Conservation (phyloP, 2,113 vertebrate genomes). For the Oncorhynchus mykiss region DNA sequence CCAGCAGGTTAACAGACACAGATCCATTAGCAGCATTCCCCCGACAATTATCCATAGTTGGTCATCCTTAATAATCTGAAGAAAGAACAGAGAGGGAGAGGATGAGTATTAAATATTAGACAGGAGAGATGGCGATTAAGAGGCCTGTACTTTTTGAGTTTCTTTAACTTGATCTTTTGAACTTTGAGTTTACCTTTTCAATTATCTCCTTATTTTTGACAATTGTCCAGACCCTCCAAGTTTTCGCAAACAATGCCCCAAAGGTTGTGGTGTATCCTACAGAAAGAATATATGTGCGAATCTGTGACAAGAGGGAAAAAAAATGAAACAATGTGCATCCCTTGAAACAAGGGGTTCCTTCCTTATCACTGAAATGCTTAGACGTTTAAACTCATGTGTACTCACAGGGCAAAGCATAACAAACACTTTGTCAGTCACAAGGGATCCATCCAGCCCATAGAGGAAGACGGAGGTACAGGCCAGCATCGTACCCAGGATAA, state of each 20-base stretch:
- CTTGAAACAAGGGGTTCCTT: not conserved
- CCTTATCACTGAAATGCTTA: not conserved
- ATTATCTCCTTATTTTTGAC: slow-evolving; percentile 79
- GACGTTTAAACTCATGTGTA: slow-evolving; percentile 33
- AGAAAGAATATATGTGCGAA: slow-evolving; percentile 85
- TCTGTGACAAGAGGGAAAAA: slow-evolving; percentile 64
- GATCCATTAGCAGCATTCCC: slow-evolving; percentile 83
- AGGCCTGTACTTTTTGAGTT: not conserved
- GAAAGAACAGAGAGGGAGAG: not conserved
- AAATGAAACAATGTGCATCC: not conserved
- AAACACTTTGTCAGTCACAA: slow-evolving; percentile 79
- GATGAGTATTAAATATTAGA: slow-evolving; percentile 30
- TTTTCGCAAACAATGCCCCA: slow-evolving; percentile 84
- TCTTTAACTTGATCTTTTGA: too few relatives aligned
- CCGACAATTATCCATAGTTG: slow-evolving; percentile 75
- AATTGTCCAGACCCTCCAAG: slow-evolving; percentile 83
- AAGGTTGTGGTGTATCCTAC: slow-evolving; percentile 86
- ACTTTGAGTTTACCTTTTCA: slow-evolving; percentile 75
- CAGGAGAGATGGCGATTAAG: not conserved
- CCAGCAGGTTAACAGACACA: slow-evolving; percentile 87
- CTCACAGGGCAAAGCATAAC: slow-evolving; percentile 91
- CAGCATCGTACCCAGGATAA: slow-evolving; percentile 88
- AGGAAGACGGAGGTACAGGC: slow-evolving; percentile 87
- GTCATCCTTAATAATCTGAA: slow-evolving; percentile 82
- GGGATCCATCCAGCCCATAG: slow-evolving; percentile 86